Percentiles rank a stretch among this genome's conserved stretches.
Conservation (phyloP, 2,888 invertebrate genomes). For the Apotomis betuletana region DNA sequence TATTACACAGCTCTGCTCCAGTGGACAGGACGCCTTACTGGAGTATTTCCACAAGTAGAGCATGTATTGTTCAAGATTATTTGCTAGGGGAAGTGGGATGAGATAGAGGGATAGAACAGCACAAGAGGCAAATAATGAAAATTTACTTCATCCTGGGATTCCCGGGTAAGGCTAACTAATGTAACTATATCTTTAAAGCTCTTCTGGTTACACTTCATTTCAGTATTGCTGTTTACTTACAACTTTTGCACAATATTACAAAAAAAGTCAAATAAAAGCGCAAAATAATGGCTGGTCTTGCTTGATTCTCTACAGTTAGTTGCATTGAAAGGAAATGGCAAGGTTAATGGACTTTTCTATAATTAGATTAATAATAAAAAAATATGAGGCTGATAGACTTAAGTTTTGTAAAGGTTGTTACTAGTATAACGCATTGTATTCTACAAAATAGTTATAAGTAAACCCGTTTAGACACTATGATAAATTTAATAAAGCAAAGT, state of each 20-base stretch:
- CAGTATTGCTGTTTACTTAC: neutral
- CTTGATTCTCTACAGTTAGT: neutral
- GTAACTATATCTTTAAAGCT: neutral
- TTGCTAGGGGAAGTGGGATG: too few species aligned
- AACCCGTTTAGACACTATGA: constrained; percentile 53
- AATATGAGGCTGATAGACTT: constrained; percentile 64
- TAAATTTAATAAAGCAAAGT: constrained; percentile 36
- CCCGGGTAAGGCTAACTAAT: too few species aligned
- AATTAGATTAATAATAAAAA: constrained; percentile 40
- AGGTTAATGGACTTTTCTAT: too few species aligned
- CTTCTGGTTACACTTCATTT: neutral
- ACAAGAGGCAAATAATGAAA: neutral
- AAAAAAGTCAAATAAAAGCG: too few species aligned
- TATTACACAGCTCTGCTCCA: too few species aligned
- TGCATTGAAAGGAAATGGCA: neutral
- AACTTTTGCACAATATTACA: too few species aligned
- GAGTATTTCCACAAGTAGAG: too few species aligned
- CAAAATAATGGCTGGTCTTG: too few species aligned
- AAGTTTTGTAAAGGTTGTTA: constrained; percentile 41
- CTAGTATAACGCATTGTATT: constrained; percentile 47
- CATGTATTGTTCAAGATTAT: too few species aligned
- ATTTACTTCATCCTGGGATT: neutral
- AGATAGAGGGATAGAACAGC: too few species aligned
- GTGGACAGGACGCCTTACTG: too few species aligned
- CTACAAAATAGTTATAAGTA: constrained; percentile 57